Evolutionary conservation across 2,797 vertebrate species (phyloP).

Genomic region (Dipus sagitta): DNA sequence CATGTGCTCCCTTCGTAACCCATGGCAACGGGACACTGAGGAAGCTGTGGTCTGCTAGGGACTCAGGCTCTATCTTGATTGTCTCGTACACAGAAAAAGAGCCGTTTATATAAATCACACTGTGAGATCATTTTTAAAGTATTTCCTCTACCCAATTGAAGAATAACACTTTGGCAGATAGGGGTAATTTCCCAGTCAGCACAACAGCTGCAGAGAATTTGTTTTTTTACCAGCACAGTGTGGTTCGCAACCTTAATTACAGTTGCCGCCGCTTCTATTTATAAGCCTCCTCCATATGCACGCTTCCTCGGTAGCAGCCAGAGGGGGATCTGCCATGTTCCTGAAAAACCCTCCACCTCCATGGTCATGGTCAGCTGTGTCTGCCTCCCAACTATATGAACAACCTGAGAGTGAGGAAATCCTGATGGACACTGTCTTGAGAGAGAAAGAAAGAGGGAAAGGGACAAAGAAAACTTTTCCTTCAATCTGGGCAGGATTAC

Average conservation of each 20-base stretch:
- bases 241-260: conserved; percentile 77
- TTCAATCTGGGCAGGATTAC: not conserved
- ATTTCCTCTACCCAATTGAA: conserved; percentile 82
- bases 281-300: conserved; percentile 80
- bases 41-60: conserved; percentile 87
- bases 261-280: conserved; percentile 79
- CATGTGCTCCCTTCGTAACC: conserved; percentile 88
- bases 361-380: not conserved
- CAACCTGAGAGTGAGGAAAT: not conserved
- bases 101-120: conserved; percentile 84
- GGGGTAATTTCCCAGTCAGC: conserved; percentile 72
- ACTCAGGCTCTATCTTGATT: conserved; percentile 86
- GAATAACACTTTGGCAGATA: conserved; percentile 63
- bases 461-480: not conserved
- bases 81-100: conserved; percentile 82
- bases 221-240: conserved; percentile 67
- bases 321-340: not conserved
- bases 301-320: conserved; percentile 80
- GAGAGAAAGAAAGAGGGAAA: not conserved
- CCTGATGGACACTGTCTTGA: not conserved
- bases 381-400: not conserved
- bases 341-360: conserved; percentile 16
- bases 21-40: conserved; percentile 89
- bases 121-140: conserved; percentile 83
- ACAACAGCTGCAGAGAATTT: conserved; percentile 80